These are phyloP conservation scores for Trichomalopsis sarcophagae DNA, from an alignment of 1,140 invertebrate species.

Conservation along the genomic window DNA sequence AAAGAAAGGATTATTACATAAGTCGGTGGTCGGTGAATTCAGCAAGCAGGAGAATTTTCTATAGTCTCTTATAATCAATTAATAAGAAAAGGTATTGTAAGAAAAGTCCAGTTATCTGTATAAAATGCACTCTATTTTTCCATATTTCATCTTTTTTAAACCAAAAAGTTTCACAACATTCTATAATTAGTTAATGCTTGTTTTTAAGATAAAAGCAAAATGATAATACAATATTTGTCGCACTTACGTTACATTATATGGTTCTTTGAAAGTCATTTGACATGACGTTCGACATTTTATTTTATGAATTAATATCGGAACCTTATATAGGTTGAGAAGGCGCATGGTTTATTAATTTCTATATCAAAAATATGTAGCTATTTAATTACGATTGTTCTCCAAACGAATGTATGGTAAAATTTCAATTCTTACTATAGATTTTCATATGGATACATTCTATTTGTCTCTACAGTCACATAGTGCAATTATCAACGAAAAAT, in stretches of 20 bases:
- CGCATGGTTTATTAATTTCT: slow-evolving; percentile 57
- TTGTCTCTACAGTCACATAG: slow-evolving; percentile 26
- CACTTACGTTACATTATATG: slow-evolving; percentile 25
- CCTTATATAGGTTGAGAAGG: slow-evolving; percentile 49
- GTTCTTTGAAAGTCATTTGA: slow-evolving; percentile 39
- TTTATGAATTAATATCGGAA: slow-evolving; percentile 29
- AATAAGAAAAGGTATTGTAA: slow-evolving; percentile 19
- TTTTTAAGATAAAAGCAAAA: slow-evolving; percentile 47
- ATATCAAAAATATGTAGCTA: slow-evolving; percentile 69
- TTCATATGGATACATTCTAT: slow-evolving; percentile 15
- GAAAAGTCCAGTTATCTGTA: slow-evolving; percentile 22
- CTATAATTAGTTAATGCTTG: slow-evolving; percentile 49
- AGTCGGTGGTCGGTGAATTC: too few species aligned
- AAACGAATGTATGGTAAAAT: slow-evolving; percentile 57
- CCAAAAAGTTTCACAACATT: slow-evolving; percentile 45
- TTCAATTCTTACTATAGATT: slow-evolving; percentile 56
- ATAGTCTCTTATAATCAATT: not conserved
- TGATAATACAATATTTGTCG: slow-evolving; percentile 30
- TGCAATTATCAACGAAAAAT: slow-evolving; percentile 28
- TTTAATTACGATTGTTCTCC: slow-evolving; percentile 62
- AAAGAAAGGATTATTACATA: too few species aligned
- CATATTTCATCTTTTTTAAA: slow-evolving; percentile 37
- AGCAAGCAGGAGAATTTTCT: too few species aligned
- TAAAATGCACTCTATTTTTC: slow-evolving; percentile 46
- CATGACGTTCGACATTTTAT: slow-evolving; percentile 45